Percentiles rank a stretch among this genome's conserved stretches.
Conservation (phyloP, 2,797 vertebrate species). For the Gila robusta region DNA sequence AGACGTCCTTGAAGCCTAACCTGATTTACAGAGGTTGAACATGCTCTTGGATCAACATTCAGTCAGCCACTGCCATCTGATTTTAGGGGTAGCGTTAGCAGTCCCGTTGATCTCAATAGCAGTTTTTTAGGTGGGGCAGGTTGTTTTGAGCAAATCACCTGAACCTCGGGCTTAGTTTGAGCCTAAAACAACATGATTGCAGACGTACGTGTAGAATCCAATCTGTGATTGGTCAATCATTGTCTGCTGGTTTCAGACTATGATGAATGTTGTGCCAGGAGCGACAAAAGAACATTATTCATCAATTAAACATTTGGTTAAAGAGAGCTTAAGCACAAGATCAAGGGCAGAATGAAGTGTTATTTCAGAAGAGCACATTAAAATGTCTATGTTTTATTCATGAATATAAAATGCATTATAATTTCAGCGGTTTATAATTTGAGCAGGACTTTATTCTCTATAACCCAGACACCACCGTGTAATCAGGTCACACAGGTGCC, state of each 20-base stretch:
- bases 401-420: not conserved
- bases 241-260: not conserved
- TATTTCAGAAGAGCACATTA: slow-evolving; percentile 4
- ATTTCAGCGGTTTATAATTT: not conserved
- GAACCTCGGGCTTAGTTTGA: not conserved
- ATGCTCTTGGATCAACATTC: not conserved
- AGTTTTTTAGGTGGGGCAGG: not conserved
- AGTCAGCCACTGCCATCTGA: not conserved
- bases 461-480: not conserved
- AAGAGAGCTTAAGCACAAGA: slow-evolving; percentile 3
- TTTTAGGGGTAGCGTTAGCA: not conserved
- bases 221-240: not conserved
- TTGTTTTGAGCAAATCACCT: not conserved
- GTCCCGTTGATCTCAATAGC: not conserved
- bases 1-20: not conserved
- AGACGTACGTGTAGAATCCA: not conserved
- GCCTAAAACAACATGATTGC: not conserved
- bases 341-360: not conserved
- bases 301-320: slow-evolving; percentile 26
- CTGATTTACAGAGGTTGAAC: not conserved
- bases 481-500: slow-evolving; percentile 42
- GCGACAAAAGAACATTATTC: not conserved
- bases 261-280: not conserved
- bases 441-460: not conserved
- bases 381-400: slow-evolving; percentile 7